These are phyloP conservation scores for Chamaetylas fuelleborni DNA, from an alignment of 2,113 vertebrate species.

Conservation along the genomic window DNA sequence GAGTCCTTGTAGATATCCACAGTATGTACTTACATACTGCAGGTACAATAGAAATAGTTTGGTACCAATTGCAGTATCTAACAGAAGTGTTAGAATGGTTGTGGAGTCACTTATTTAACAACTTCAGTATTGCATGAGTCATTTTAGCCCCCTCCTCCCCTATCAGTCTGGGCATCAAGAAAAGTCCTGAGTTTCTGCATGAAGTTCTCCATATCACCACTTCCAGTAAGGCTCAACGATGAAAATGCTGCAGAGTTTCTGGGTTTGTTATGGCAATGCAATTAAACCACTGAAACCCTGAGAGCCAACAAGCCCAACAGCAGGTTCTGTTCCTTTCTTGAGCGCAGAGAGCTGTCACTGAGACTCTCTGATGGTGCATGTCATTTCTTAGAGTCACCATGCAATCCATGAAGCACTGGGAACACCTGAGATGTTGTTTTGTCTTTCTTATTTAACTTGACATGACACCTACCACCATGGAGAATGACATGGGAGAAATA, in stretches of 20 bases:
- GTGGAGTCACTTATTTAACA: background rate
- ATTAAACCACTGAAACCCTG: background rate
- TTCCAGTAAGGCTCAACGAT: background rate
- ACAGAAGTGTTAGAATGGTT: background rate
- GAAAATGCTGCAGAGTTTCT: background rate
- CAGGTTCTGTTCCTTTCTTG: background rate
- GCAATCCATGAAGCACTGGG: fast-evolving
- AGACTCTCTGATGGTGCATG: background rate
- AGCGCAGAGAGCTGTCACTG: background rate
- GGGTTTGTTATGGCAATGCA: background rate
- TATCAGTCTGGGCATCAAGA: background rate
- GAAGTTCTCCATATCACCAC: background rate
- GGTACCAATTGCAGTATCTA: background rate
- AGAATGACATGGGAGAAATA: background rate
- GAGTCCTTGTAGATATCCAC: background rate
- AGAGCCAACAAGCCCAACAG: background rate
- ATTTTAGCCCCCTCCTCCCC: background rate
- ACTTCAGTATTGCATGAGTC: background rate
- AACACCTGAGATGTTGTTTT: background rate
- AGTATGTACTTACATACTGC: background rate
- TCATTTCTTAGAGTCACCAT: background rate
- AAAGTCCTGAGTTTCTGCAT: background rate
- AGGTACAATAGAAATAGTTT: background rate
- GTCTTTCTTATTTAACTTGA: background rate
- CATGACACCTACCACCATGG: fast-evolving